Evolutionary conservation across 2,113 vertebrate genomes (phyloP).

Genomic region (Promerops cafer): DNA sequence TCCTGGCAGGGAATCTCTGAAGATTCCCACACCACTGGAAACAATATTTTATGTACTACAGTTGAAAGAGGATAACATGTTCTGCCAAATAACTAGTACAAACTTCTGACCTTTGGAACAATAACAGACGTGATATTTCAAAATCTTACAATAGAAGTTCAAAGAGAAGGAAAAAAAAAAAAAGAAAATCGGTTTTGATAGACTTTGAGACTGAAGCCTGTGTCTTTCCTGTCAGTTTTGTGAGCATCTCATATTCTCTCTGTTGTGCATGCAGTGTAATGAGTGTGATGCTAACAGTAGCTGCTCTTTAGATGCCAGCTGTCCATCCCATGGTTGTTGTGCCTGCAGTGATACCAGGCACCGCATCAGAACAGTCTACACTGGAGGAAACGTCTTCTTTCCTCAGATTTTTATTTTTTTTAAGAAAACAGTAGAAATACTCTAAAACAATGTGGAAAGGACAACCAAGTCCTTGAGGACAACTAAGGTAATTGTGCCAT

Average conservation of each 20-base stretch:
- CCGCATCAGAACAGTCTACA: background rate
- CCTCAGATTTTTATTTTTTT: background rate
- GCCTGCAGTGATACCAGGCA: background rate
- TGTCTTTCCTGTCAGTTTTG: background rate
- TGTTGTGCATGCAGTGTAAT: background rate
- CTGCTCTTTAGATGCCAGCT: background rate
- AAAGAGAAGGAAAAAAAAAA: background rate
- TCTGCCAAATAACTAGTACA: background rate
- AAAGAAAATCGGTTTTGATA: background rate
- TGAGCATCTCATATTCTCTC: background rate
- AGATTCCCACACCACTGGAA: constrained; percentile 1
- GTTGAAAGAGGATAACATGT: background rate
- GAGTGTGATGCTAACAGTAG: background rate
- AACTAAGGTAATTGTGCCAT: background rate
- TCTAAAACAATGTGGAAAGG: background rate
- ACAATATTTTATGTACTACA: background rate
- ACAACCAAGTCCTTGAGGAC: background rate
- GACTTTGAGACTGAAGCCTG: background rate
- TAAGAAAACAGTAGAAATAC: background rate
- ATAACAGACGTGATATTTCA: background rate
- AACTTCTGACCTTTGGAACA: background rate
- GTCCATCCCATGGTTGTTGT: background rate
- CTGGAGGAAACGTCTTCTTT: background rate
- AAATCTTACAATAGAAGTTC: background rate
- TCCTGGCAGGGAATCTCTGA: background rate